Evolutionary conservation across 2,113 vertebrate species (phyloP).

Genomic region (Coregonus clupeaformis): DNA sequence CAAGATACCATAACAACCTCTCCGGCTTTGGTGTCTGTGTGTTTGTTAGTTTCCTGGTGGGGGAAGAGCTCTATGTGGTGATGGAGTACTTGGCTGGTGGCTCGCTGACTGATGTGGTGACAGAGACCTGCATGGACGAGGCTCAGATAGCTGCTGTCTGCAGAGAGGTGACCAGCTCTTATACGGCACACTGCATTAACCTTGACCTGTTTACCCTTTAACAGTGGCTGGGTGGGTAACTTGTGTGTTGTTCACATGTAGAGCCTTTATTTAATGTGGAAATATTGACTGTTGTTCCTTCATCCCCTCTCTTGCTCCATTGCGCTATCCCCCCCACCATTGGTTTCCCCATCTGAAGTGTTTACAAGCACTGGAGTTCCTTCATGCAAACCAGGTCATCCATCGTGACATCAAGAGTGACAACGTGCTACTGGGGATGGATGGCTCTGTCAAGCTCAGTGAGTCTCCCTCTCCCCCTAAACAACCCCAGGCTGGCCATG

Average conservation of each 20-base stretch:
- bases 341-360: conserved; percentile 73
- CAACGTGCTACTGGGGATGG: conserved; percentile 97
- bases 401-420: conserved; percentile 99
- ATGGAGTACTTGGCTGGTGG: conserved; percentile 99
- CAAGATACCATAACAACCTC: not conserved
- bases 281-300: too few relatives aligned
- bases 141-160: conserved; percentile 98
- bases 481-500: not conserved
- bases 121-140: conserved; percentile 98
- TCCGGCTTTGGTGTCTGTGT: not conserved
- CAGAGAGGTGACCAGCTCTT: conserved; percentile 81
- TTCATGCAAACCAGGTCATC: conserved; percentile 98
- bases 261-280: too few relatives aligned
- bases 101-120: conserved; percentile 96
- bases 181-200: too few relatives aligned
- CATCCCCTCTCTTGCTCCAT: too few relatives aligned
- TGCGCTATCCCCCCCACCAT: conserved; percentile 4
- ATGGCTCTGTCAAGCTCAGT: conserved; percentile 98
- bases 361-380: conserved; percentile 95
- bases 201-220: too few relatives aligned
- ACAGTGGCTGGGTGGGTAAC: not conserved
- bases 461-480: conserved; percentile 63
- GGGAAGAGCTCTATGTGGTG: conserved; percentile 96
- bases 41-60: conserved; percentile 88
- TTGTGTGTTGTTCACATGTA: not conserved